Evolutionary conservation across 2,888 invertebrate genomes (phyloP), one percentile per base, ranked within the genome.

Genomic region (Dyspetes luteomarginatus): DNA sequence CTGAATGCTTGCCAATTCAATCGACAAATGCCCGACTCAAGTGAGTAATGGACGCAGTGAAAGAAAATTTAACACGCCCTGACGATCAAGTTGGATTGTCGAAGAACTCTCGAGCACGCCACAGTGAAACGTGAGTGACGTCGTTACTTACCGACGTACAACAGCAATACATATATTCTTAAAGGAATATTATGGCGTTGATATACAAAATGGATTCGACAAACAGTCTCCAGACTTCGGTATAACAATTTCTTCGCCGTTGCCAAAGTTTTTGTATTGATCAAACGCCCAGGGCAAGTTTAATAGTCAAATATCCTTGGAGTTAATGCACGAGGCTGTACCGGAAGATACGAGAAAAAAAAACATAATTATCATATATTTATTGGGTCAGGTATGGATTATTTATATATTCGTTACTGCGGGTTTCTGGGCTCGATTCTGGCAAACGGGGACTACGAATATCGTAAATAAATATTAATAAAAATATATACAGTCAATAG

Each of bases 231-330:
- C n/a, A n/a, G n/a, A n/a, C 43, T 30, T 62, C n/a, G 30, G 24
- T 26, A 22, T 45, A 69, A 36, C 56, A 26, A 72, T 78, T 77
- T 65, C 62, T 68, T 79, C 71, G 60, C 52, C 52, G 68, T 58
- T 48, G 45, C 71, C 58, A 72, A 77, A 81, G 65, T 72, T 79
- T 77, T 80, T 72, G 55, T 82, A 84, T 84, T 75, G 84, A 84
- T 80, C 84, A 82, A 82, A 84, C 81, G 56, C 58, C 24, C 55
- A 60, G 17, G 50, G 36, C 30, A 26, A 71, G 58, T 30, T 75
- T 17, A 22, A 24, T 36, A 41, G 12, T 28, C 43, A 50, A 19
- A 55, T 26, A 15, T 28, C 50, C 30, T 41, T 17, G 4, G 69
- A 69, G 76, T 43, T 76, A 74, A 60, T 71, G 71, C 69, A 30